Evolutionary conservation across 2,113 vertebrate species (phyloP), one percentile per base, ranked within the genome.

Genomic region (Vanacampus margaritifer): DNA sequence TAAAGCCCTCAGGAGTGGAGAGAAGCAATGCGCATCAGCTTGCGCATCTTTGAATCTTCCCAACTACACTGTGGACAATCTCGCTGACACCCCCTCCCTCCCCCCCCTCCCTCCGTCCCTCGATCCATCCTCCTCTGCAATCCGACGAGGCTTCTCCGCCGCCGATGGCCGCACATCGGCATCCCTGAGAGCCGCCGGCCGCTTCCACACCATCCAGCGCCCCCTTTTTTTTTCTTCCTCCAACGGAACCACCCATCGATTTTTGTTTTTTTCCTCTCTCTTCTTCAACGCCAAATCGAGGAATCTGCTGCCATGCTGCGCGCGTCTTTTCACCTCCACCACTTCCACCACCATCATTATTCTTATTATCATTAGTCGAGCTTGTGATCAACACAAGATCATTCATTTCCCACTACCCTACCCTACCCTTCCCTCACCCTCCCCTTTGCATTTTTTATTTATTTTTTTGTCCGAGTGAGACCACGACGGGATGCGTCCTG

Each of bases 21-120:
- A 58, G 83, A 75, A 83, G 69, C 76, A 79, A 79, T 85, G 90
- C 88, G 88, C 88, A 89, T 88, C 79, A 70, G 5, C 77, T 71
- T 88, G 88, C 89, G 90, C 90, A 91, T 87, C 84, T 89, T 69
- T 84, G 89, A 89, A 72, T 86, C 87, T 81, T 74, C 65, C 62
- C 64, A 88, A 87, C 66, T 69, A 74, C 84, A 69, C 82, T 32
- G 84, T 86, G 85, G 84, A 83, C 86, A 71, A 84, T 82, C 87
- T 75, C 78, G 71, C 79, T 82, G 86, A 83, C 88, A 89, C 69
- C 85, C 81, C 67, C 72, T 73, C 83, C 89, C 81, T 75, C 19
- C n/a, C n/a, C n/a, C n/a, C 23, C 37, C 23, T 63, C 61, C 39
- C 62, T 64, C 60, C 59, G 21, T 45, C 39, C n/a, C 61, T 28